Base-by-base conservation (phyloP, 2,113 vertebrate species). In the Marmota monax region DNA sequence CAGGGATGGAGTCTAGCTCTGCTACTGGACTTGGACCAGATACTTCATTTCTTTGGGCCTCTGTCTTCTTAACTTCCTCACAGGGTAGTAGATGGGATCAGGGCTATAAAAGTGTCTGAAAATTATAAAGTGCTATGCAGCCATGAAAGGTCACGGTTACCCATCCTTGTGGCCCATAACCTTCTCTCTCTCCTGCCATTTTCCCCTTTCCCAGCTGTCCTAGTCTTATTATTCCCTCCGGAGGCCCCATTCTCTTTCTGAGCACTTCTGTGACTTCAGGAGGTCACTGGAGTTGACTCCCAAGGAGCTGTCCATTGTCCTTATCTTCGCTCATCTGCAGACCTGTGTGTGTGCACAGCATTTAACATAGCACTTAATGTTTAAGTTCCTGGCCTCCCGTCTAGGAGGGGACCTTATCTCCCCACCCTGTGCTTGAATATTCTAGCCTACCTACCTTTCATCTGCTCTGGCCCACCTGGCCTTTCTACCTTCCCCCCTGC, bases 261-360 rank as follows among this genome's bases (percentile, higher is more conserved):
- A 93, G 65, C 34, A 84, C 53, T 92, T 85, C 48, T 65, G 74
- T 37, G 37, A 89, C 53, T 88, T 25, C 23, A 42, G 84, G 27
- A 85, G 79, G 29, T 58, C 56, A 27, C 73, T 0, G 4, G 69
- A 70, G 8, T 48, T 79, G 20, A 61, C 20, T 58, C 17, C n/a
- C 90, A 61, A 76, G 95, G 97, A 93, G 90, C 90, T 93, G 79
- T 94, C 93, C 65, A 67, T 67, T 96, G 96, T 95, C 76, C 95
- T 96, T 92, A 92, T 53, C 61, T 82, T 61, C 9, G 37, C 74
- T 84, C 16, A n/a, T 84, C 48, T 73, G 51, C 82, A 77, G 11
- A 51, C 48, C 48, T 1, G 34, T 83, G 61, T 70, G 51, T 51
- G 48, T 51, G 48, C 48, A 51, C 48, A 51, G 61, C 67, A 27